Evolutionary conservation across 2,797 vertebrate genomes (phyloP), one percentile per base, ranked within the genome.

Genomic region (Orestias chungarensis): DNA sequence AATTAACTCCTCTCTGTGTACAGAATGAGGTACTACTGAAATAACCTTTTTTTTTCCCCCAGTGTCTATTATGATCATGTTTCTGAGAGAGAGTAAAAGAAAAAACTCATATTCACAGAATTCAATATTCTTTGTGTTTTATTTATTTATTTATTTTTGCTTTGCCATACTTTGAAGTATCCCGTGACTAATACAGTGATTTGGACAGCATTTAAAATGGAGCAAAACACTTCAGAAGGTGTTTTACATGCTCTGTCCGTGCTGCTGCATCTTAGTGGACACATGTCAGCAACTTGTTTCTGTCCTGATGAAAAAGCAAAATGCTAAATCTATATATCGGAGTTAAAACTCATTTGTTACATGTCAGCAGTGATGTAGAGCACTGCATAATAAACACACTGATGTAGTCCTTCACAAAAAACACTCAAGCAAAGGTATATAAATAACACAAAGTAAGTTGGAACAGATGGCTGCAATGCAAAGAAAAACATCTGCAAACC

Each of bases 1-100:
- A 94, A 95, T 95, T 94, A 94, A 92, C 91, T 91, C 86, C 66
- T 78, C 79, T 88, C 75, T 92, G 89, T 91, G 91, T 91, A 87
- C 85, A 85, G 82, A 93, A 89, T 75, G 78, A 87, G 86, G 86
- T 79, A 80, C 86, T 80, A 87, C 87, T 89, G 91, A 87, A 92
- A 93, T 89, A 91, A 91, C 91, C 86, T 77, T 66, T 82, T 62
- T 6, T 75, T 79, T 86, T 92, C 88, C 85, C 86, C 85, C 86
- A 89, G 85, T 91, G 91, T 90, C 87, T 89, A 92, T 91, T 90
- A 91, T 80, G 40, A 83, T 83, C 79, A 82, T 91, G 89, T 90
- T 88, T 87, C 85, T 64, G 83, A 84, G 75, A 84, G 74, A 83
- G 64, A 31, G 0, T 54, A 2, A 59, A 33, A 44, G n/a, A 38